Base-by-base conservation (phyloP, 2,888 invertebrate species). In the Petrophora chlorosata region DNA sequence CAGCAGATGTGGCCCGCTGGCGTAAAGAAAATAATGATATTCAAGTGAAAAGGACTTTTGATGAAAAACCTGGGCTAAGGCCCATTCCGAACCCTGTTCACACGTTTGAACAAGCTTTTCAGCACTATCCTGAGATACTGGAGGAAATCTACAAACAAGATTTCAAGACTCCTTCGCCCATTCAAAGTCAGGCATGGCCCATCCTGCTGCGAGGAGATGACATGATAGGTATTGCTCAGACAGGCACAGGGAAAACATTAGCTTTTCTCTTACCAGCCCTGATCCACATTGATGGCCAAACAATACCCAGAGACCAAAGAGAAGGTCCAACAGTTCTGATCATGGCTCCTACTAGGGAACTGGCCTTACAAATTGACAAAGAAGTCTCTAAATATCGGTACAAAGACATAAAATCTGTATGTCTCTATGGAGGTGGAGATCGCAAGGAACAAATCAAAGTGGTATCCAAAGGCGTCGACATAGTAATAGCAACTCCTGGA, bases 141-240 rank as follows among this genome's bases (percentile, higher is more conserved):
- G 86, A 84, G 0, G 96, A 97, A 88, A 95, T 99, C 33, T 76
- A 90, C 35, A 96, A 96, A 61, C 96, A 95, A 64, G 94, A 93
- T 0, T 99, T 98, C 75, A 79, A 80, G 14, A 92, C 92, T 52
- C 99, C 98, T 0, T 95, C 97, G 0, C 98, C 98, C 0, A 98
- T 99, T 66, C 97, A 99, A 82, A 91, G 94, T 50, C 98, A 98
- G 85, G 95, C 97, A 0, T 99, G 99, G 99, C 99, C 99, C 0
- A 92, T 99, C 51, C 90, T 99, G 0, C 83, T 99, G 28, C 93
- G 94, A 68, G 99, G 99, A 0, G 93, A 95, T 71, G 99, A 99
- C 83, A 84, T 99, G 76, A 98, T 99, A 76, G 99, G 99, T 5
- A 98, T 99, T 59, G 99, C 99, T 0, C 98, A 98, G 85, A 97